Percentiles rank a stretch among this genome's conserved stretches.
Evolutionary conservation across 2,113 vertebrate species (phyloP).

Genomic region (Periophthalmodon schlosseri): DNA sequence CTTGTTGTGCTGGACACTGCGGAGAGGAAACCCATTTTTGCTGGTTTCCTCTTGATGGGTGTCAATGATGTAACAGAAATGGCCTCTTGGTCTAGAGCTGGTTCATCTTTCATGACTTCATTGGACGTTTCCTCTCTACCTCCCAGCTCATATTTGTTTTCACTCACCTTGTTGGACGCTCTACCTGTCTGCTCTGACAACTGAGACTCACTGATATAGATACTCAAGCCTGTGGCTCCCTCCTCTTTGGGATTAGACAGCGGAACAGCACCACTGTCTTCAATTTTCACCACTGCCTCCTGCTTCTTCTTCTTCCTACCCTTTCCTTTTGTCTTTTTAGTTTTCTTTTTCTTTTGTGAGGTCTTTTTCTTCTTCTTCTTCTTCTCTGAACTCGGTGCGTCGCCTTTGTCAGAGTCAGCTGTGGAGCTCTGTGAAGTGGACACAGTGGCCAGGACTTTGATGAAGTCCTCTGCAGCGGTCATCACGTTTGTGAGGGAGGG

Average conservation of each 20-base stretch:
- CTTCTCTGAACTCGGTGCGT: conserved; percentile 64
- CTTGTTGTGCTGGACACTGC: background rate
- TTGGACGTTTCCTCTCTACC: conserved; percentile 69
- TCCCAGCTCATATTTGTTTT: conserved; percentile 43
- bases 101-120: conserved; percentile 75
- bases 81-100: conserved; percentile 38
- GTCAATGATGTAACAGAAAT: conserved; percentile 22
- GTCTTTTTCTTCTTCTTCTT: conserved; percentile 73
- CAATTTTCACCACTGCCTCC: conserved; percentile 42
- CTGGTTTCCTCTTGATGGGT: conserved; percentile 24
- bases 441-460: conserved; percentile 81
- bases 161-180: conserved; percentile 36
- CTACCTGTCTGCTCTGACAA: conserved; percentile 27
- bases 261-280: conserved; percentile 2
- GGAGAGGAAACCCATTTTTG: background rate
- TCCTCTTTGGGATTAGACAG: conserved; percentile 51
- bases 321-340: conserved; percentile 72
- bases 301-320: conserved; percentile 72
- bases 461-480: conserved; percentile 77
- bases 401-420: conserved; percentile 50
- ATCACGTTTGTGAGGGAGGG: conserved; percentile 65
- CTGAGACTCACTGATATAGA: conserved; percentile 26
- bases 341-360: conserved; percentile 71
- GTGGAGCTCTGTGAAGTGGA: conserved; percentile 75
- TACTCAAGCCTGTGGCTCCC: conserved; percentile 50